Percentiles rank a stretch among this genome's conserved stretches.
Conservation (phyloP, 2,797 vertebrate genomes). For the Catharus ustulatus region DNA sequence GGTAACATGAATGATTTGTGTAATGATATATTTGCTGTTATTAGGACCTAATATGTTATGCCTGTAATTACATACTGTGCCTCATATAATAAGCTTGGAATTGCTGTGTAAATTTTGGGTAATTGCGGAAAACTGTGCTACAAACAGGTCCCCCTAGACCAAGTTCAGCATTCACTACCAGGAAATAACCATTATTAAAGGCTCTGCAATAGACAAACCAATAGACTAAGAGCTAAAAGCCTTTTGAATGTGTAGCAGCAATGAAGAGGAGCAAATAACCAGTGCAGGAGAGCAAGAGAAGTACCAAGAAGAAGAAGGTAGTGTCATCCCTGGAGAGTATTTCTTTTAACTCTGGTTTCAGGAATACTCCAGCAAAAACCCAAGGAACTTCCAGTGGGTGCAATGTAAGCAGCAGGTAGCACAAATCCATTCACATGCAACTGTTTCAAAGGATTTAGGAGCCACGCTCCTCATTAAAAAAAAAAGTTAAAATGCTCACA, state of each 20-base stretch:
- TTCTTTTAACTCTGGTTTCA: neutral
- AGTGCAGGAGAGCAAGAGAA: neutral
- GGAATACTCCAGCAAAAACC: neutral
- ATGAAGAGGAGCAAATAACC: neutral
- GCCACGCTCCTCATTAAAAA: neutral
- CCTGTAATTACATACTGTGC: constrained; percentile 48
- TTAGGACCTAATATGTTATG: constrained; percentile 48
- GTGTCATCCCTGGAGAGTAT: neutral
- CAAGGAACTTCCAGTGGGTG: neutral
- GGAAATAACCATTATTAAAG: constrained; percentile 39
- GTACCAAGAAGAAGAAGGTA: neutral
- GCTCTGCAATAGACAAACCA: neutral
- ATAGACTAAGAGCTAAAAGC: neutral
- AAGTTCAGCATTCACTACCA: constrained; percentile 2
- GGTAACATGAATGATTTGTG: constrained; percentile 50
- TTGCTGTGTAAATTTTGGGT: constrained; percentile 57
- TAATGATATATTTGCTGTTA: constrained; percentile 55
- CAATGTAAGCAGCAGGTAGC: neutral
- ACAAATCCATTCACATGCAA: neutral
- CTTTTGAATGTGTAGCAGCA: neutral
- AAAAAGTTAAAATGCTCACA: neutral
- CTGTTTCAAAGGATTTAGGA: neutral
- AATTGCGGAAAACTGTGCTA: constrained; percentile 52
- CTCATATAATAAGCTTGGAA: constrained; percentile 32
- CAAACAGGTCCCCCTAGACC: constrained; percentile 49